Base-by-base conservation (phyloP, 2,797 vertebrate genomes). In the Periparus ater region DNA sequence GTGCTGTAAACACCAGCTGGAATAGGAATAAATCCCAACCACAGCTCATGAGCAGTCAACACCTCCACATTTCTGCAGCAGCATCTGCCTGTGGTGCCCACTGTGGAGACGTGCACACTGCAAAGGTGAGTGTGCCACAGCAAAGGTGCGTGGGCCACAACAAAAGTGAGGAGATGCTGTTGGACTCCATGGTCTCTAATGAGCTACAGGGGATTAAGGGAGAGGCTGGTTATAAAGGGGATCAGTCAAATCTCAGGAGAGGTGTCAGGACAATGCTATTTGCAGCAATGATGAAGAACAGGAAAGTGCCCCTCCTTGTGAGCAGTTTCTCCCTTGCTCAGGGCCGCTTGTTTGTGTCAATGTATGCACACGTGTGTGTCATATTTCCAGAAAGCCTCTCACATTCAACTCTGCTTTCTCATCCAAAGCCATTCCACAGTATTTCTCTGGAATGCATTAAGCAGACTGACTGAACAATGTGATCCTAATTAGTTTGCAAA, bases 11-110 rank as follows among this genome's bases (percentile, higher is more conserved):
- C 11, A 42, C 78, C 93, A 89, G 84, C 89, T 57, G 68, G 61
- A 95, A 96, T 34, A 93, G 93, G 96, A 95, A 95, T 81, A 96
- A 96, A 97, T 95, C 83, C 90, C 88, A 95, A 84, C 95, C 95
- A 78, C 95, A 88, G 95, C 93, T 77, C 80, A 10, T 1, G 32
- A 93, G 90, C 76, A 96, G 85, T 60, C 82, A 74, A 73, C 78
- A 45, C 93, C 71, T 80, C 91, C 65, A 47, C 21, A 36, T 61
- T 87, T 88, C 89, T 62, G 83, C 60, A 95, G 45, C 73, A 95
- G 96, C 77, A 74, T 1, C 55, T 44, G 58, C 44, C 53, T 10
- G 0, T 7, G 6, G 22, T 7, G 19, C 15, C 45, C 25, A 0
- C 0, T 2, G n/a, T 3, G 26, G 45, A 44, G 50, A 63, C 0